A percentile compares a stretch with the other conserved stretches of the same genome.
These are phyloP conservation scores for Nansenia antarctica DNA, from an alignment of 2,113 vertebrate species.

Conservation along the genomic window DNA sequence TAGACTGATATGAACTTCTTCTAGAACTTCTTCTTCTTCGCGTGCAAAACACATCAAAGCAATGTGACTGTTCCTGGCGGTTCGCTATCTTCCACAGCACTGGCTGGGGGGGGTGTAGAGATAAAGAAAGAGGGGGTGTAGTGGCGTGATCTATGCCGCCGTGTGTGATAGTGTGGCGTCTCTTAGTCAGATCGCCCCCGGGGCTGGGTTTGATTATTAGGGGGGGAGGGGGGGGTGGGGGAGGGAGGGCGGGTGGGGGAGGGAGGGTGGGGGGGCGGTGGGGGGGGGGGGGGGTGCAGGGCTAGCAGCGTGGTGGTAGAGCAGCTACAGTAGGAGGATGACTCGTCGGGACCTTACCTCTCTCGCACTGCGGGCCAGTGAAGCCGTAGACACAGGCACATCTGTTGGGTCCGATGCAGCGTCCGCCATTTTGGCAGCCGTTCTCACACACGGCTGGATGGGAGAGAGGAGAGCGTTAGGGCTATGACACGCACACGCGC, in stretches of 20 bases:
- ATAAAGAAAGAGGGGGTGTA: conserved; percentile 2
- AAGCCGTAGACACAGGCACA: conserved; percentile 97
- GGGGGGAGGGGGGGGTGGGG: too few relatives aligned
- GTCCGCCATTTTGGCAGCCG: conserved; percentile 93
- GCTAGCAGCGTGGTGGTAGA: neutral
- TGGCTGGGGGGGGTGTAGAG: neutral
- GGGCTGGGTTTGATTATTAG: too few relatives aligned
- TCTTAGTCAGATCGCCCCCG: neutral
- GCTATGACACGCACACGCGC: neutral
- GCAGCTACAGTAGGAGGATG: neutral
- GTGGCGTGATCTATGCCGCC: neutral
- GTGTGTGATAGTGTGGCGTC: conserved; percentile 2
- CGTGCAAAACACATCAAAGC: conserved; percentile 36
- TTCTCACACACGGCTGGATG: conserved; percentile 90
- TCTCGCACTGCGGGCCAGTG: conserved; percentile 95
- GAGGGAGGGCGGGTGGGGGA: too few relatives aligned
- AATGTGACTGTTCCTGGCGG: conserved; percentile 17
- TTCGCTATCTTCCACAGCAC: conserved; percentile 19
- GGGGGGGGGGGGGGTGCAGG: neutral
- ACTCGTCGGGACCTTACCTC: conserved; percentile 79
- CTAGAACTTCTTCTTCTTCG: too few relatives aligned
- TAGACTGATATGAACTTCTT: conserved; percentile 36
- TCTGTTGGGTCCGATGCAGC: conserved; percentile 94
- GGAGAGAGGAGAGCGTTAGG: conserved; percentile 6
- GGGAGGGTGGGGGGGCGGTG: neutral